phyloP scores from a whole-genome alignment of 2,113 vertebrate genomes.

The Struthidea cinerea region DNA sequence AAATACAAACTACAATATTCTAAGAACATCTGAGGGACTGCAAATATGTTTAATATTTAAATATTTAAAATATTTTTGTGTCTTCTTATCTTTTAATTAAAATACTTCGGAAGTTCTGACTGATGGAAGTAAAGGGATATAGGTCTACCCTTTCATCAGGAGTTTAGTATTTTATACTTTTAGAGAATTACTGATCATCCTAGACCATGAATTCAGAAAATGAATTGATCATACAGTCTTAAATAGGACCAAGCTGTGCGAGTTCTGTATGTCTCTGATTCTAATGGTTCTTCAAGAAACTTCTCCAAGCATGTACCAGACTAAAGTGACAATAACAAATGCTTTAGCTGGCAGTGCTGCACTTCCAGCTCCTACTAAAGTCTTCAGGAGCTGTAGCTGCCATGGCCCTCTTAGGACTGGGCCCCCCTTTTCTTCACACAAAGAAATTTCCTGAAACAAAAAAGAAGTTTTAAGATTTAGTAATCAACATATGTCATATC shows the following conservation, averaged over 20 bases:
- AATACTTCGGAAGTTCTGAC: neutral
- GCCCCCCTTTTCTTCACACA: neutral
- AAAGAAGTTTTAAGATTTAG: neutral
- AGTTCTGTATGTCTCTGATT: neutral
- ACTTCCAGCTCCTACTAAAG: neutral
- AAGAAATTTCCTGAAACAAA: neutral
- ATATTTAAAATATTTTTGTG: neutral
- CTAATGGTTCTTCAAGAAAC: neutral
- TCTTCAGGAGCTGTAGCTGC: neutral
- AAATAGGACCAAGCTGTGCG: neutral
- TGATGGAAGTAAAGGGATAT: neutral
- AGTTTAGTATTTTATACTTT: neutral
- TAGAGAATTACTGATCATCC: neutral
- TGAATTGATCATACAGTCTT: rapidly evolving
- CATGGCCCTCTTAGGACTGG: neutral
- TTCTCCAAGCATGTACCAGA: neutral
- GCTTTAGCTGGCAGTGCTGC: neutral
- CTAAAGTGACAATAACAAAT: neutral
- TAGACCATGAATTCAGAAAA: neutral
- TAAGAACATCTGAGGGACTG: neutral
- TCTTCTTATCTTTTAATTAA: neutral
- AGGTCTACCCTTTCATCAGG: neutral
- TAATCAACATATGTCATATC: neutral
- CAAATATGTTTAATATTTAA: neutral
- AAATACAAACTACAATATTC: neutral